Evolutionary conservation across 2,113 vertebrate genomes (phyloP).

Genomic region (Peromyscus leucopus): DNA sequence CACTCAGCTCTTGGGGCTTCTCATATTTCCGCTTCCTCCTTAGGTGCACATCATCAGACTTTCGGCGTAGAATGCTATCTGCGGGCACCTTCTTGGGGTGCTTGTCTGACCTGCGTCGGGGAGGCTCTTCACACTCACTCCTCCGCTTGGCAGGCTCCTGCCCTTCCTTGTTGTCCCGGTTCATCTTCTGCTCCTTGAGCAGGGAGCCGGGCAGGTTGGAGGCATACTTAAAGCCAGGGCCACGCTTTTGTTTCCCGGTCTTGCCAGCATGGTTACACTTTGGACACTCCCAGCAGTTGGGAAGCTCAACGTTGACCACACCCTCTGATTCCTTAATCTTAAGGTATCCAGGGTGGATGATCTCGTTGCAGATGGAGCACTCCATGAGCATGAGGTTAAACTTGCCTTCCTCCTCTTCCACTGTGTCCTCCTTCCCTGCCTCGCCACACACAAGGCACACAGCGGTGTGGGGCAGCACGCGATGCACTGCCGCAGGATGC

Average conservation of each 20-base stretch:
- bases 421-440: slow-evolving; percentile 97
- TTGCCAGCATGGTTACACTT: slow-evolving; percentile 99
- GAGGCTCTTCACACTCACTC: slow-evolving; percentile 91
- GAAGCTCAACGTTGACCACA: slow-evolving; percentile 97
- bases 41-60: slow-evolving; percentile 93
- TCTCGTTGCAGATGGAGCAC: slow-evolving; percentile 99
- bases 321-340: slow-evolving; percentile 98
- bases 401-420: slow-evolving; percentile 96
- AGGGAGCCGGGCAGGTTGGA: slow-evolving; percentile 97
- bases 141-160: slow-evolving; percentile 91
- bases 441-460: slow-evolving; percentile 98
- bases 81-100: slow-evolving; percentile 91
- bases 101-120: slow-evolving; percentile 91
- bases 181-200: slow-evolving; percentile 94
- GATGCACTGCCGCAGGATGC: slow-evolving; percentile 99
- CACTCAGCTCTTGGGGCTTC: slow-evolving; percentile 92
- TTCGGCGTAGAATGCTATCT: slow-evolving; percentile 91
- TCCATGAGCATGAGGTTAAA: slow-evolving; percentile 99
- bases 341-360: slow-evolving; percentile 97
- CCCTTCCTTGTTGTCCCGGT: slow-evolving; percentile 93
- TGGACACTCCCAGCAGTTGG: slow-evolving; percentile 99
- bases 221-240: slow-evolving; percentile 98
- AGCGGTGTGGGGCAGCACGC: slow-evolving; percentile 97
- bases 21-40: slow-evolving; percentile 96
- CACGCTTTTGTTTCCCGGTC: slow-evolving; percentile 99